Base-by-base conservation (phyloP, 2,888 invertebrate genomes). In the Spatulosminthurus flaviceps region DNA sequence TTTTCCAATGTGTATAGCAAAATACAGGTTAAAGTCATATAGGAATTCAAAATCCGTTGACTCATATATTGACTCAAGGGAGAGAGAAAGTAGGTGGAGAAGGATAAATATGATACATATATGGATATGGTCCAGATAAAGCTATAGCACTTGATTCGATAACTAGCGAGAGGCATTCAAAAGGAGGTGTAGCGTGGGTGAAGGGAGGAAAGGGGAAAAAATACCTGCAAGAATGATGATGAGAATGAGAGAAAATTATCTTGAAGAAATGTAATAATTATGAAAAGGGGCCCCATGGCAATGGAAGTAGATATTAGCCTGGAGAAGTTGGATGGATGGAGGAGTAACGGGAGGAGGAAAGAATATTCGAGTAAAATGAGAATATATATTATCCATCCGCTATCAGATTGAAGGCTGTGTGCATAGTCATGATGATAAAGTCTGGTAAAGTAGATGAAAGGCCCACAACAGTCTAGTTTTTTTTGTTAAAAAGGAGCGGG, bases 211-310 rank as follows among this genome's bases (percentile, higher is more conserved):
- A 67, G 1, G 67, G n/a, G 28, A 67, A 28, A 29, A n/a, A 19
- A 29, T 28, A 67, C 13, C 28, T 66, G 69, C 43, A 19, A 67
- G 67, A 67, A 67, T 67, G 24, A 67, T 28, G 67, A 51, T 19
- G 51, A 16, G 51, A 51, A 51, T 51, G 9, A 51, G 16, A 19
- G 43, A 72, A n/a, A n/a, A 51, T 72, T 79, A 70, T 79, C 72
- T 28, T 76, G 71, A 19, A 75, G 76, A 72, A 79, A 76, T 77
- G 69, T 76, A 76, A n/a, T n/a, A n/a, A 79, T 79, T 79, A 79
- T 79, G 79, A 72, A 79, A 71, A 79, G 76, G 71, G 79, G 26
- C 24, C 66, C 66, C 75, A 66, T 66, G 75, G 66, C 67, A 75
- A 66, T 42, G 41, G 66, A 66, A 34, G 64, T 34, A 61, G 66